Conservation (phyloP, 2,888 invertebrate genomes). For the Volucella zonaria region DNA sequence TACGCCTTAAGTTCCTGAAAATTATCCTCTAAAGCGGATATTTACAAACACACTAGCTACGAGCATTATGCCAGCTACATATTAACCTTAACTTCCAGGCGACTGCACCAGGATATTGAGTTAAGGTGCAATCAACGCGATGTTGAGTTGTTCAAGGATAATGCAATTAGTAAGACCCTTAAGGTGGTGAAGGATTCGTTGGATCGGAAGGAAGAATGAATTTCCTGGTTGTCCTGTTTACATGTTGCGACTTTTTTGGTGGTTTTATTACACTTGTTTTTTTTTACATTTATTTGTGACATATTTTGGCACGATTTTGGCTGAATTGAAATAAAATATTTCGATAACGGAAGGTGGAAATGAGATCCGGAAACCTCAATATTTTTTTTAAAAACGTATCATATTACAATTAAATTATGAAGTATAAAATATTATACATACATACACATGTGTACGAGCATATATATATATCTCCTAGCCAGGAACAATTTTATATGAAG, state of each 20-base stretch:
- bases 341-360: constrained; percentile 10
- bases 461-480: too few relatives aligned
- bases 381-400: too few relatives aligned
- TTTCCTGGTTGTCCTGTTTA: constrained; percentile 50
- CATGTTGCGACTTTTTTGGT: constrained; percentile 6
- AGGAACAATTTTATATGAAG: too few relatives aligned
- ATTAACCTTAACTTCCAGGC: constrained; percentile 64
- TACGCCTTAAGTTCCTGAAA: constrained; percentile 51
- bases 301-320: constrained; percentile 54
- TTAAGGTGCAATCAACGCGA: constrained; percentile 59
- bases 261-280: neutral
- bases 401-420: too few relatives aligned
- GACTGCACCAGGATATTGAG: constrained; percentile 64
- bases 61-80: constrained; percentile 55
- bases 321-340: constrained; percentile 33
- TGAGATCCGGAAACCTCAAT: constrained; percentile 11
- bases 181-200: constrained; percentile 36
- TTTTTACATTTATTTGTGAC: constrained; percentile 4
- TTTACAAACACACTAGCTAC: constrained; percentile 34
- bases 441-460: too few relatives aligned
- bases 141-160: constrained; percentile 57
- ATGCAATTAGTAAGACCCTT: constrained; percentile 62
- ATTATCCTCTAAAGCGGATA: constrained; percentile 66
- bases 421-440: too few relatives aligned
- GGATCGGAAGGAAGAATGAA: constrained; percentile 45